These are phyloP conservation scores for Nesospiza acunhae DNA, from an alignment of 2,113 vertebrate species.

Conservation along the genomic window DNA sequence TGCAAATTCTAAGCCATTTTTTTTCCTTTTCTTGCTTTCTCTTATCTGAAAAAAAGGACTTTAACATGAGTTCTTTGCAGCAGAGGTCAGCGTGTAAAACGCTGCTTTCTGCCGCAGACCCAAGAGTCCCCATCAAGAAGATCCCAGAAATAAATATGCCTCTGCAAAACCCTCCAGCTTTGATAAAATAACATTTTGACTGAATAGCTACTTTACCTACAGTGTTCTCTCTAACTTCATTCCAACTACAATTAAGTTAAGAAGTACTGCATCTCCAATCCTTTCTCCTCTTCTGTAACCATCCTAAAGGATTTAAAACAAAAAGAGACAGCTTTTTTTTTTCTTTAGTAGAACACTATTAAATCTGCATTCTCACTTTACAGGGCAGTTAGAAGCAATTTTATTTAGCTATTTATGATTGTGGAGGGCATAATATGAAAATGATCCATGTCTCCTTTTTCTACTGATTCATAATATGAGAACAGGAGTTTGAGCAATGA, in stretches of 20 bases:
- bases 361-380: not conserved
- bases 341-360: not conserved
- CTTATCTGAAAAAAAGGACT: not conserved
- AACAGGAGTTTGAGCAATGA: not conserved
- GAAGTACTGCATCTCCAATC: not conserved
- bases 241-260: conserved; percentile 29
- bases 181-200: conserved; percentile 27
- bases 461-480: not conserved
- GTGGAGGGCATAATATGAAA: conserved; percentile 20
- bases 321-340: not conserved
- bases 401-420: conserved; percentile 42
- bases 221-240: not conserved
- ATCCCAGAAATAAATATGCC: conserved; percentile 2
- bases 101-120: not conserved
- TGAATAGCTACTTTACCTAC: conserved; percentile 21
- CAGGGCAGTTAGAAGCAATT: conserved; percentile 1
- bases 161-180: conserved; percentile 25
- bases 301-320: not conserved
- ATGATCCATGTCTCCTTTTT: not conserved
- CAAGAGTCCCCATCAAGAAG: not conserved
- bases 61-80: not conserved
- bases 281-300: not conserved
- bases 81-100: not conserved
- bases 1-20: not conserved
- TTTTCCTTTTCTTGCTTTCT: not conserved